These are phyloP conservation scores for Notodromas monacha DNA, from an alignment of 2,888 invertebrate species.

Conservation along the genomic window DNA sequence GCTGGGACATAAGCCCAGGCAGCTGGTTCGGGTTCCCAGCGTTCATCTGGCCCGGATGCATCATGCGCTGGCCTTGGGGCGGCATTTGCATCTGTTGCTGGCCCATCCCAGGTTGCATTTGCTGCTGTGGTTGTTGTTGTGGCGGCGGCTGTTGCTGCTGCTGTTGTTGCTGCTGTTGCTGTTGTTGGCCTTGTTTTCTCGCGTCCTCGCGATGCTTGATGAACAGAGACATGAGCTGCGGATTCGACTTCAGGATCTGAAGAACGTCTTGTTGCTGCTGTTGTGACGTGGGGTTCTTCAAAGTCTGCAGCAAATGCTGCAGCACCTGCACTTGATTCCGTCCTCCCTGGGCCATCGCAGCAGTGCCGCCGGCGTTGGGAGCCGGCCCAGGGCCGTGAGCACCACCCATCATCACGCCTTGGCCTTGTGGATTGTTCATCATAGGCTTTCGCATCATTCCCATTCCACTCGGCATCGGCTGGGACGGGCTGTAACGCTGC, in stretches of 20 bases:
- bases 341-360: too few relatives aligned
- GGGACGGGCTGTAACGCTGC: too few relatives aligned
- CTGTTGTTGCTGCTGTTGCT: constrained; percentile 16
- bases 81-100: too few relatives aligned
- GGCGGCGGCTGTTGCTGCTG: constrained; percentile 17
- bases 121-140: constrained; percentile 5
- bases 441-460: too few relatives aligned
- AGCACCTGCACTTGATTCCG: constrained; percentile 7
- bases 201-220: constrained; percentile 30
- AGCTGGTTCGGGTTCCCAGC: too few relatives aligned
- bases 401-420: too few relatives aligned
- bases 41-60: too few relatives aligned
- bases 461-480: too few relatives aligned
- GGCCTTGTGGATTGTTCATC: too few relatives aligned
- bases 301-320: neutral
- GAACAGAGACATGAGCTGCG: constrained; percentile 76
- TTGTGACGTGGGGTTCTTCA: constrained; percentile 18
- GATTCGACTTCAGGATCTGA: constrained; percentile 62
- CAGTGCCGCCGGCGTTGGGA: too few relatives aligned
- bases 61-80: too few relatives aligned
- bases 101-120: constrained; percentile 8
- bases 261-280: constrained; percentile 23
- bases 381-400: too few relatives aligned
- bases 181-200: constrained; percentile 14
- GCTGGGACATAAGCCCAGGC: neutral